Percentiles rank a stretch among this genome's conserved stretches.
Evolutionary conservation across 2,113 vertebrate species (phyloP).

Genomic region (Holacanthus passer): DNA sequence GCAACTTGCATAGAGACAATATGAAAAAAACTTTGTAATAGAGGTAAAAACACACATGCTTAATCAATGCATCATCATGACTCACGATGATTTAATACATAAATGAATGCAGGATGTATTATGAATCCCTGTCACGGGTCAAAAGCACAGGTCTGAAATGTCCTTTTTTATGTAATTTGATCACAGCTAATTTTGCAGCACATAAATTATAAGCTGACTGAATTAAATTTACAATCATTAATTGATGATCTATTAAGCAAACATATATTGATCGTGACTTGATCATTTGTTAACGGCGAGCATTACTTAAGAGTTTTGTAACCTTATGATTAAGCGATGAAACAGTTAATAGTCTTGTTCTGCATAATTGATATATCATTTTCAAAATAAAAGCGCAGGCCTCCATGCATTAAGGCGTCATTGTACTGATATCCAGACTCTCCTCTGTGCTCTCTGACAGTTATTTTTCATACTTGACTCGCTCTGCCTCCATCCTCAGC

Average conservation of each 20-base stretch:
- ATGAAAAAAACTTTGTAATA: neutral
- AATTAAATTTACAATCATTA: no score
- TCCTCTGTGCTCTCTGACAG: constrained; percentile 36
- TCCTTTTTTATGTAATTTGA: no score
- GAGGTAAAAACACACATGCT: neutral
- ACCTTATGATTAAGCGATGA: no score
- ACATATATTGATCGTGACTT: neutral
- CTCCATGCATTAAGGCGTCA: neutral
- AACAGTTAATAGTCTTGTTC: neutral
- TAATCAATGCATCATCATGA: neutral
- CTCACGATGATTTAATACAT: neutral
- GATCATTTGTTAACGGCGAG: neutral
- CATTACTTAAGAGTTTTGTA: neutral
- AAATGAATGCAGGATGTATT: neutral
- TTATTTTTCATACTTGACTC: neutral
- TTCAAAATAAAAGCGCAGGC: constrained; percentile 7
- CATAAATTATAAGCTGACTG: no score
- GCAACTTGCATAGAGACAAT: neutral
- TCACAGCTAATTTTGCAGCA: no score
- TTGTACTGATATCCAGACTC: neutral
- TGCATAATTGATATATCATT: neutral
- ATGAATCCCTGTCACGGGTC: neutral
- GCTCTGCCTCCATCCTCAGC: constrained; percentile 41
- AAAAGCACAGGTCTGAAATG: neutral
- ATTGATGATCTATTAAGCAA: neutral